phyloP scores from a whole-genome alignment of 2,797 vertebrate genomes.

The Liparis tanakae region DNA sequence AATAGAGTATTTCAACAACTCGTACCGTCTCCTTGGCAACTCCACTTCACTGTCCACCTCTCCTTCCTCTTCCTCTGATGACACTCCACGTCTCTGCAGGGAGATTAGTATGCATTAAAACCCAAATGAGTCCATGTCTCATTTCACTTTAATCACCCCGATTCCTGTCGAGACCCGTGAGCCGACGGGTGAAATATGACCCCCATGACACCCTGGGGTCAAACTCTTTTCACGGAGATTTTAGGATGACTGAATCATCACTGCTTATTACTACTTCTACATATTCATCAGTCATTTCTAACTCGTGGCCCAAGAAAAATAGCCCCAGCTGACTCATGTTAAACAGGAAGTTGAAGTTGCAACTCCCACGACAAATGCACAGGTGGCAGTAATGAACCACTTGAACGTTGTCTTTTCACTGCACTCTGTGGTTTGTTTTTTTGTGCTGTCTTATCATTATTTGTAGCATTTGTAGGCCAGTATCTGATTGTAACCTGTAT shows the following conservation, averaged over 20 bases:
- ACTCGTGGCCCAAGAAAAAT: conserved; percentile 1
- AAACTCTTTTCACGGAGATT: neutral
- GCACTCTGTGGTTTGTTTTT: neutral
- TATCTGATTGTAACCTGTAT: too few species aligned
- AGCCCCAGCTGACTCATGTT: neutral
- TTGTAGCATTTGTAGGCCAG: neutral
- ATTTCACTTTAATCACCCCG: neutral
- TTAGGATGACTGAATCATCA: neutral
- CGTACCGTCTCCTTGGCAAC: conserved; percentile 89
- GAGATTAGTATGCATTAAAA: conserved; percentile 15
- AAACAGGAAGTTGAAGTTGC: neutral
- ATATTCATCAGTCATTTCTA: neutral
- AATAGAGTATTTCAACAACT: neutral
- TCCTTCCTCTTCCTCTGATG: conserved; percentile 95
- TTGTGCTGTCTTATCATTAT: conserved; percentile 2
- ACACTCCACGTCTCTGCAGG: conserved; percentile 88
- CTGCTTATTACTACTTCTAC: neutral
- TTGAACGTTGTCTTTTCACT: neutral
- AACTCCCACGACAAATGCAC: neutral
- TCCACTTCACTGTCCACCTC: conserved; percentile 97
- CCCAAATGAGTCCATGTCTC: neutral
- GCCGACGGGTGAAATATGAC: neutral
- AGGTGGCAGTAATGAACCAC: conserved; percentile 5
- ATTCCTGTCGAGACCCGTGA: conserved; percentile 3
- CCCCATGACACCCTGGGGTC: neutral